These are phyloP conservation scores for Brotogeris chrysoptera DNA, from an alignment of 2,797 vertebrate genomes.

Conservation along the genomic window DNA sequence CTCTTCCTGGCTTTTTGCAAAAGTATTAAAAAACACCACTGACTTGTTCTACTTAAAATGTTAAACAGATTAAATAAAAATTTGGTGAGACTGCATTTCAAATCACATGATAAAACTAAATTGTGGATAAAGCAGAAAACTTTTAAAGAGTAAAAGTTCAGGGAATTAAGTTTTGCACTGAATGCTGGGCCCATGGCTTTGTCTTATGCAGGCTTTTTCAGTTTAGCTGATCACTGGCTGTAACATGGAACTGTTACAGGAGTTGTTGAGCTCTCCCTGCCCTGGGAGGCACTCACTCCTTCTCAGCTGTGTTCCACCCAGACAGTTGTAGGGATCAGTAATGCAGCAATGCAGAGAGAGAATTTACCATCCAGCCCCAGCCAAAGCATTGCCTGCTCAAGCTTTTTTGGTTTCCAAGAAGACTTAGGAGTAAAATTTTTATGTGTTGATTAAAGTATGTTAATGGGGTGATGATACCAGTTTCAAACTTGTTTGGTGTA, in stretches of 20 bases:
- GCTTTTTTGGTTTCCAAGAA: not conserved
- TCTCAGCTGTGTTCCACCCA: fast-evolving
- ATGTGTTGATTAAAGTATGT: not conserved
- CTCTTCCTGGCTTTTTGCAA: not conserved
- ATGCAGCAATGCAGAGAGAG: not conserved
- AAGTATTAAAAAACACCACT: not conserved
- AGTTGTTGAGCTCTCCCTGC: not conserved
- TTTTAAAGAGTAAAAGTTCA: not conserved
- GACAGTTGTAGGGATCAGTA: not conserved
- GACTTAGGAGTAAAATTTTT: not conserved
- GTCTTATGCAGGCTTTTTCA: not conserved
- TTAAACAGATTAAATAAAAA: not conserved
- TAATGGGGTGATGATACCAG: not conserved
- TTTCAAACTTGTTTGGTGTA: not conserved
- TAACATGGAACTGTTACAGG: not conserved
- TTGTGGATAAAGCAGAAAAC: not conserved
- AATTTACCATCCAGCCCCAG: not conserved
- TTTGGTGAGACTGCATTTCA: not conserved
- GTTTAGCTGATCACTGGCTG: not conserved
- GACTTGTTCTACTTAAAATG: not conserved
- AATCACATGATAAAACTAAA: not conserved
- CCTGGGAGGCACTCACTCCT: not conserved
- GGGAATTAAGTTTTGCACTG: not conserved
- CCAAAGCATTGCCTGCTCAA: not conserved
- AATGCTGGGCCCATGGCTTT: not conserved